Evolutionary conservation across 1,140 invertebrate genomes (phyloP), one percentile per base, ranked within the genome.

Genomic region (Zaprionus tsacasi): DNA sequence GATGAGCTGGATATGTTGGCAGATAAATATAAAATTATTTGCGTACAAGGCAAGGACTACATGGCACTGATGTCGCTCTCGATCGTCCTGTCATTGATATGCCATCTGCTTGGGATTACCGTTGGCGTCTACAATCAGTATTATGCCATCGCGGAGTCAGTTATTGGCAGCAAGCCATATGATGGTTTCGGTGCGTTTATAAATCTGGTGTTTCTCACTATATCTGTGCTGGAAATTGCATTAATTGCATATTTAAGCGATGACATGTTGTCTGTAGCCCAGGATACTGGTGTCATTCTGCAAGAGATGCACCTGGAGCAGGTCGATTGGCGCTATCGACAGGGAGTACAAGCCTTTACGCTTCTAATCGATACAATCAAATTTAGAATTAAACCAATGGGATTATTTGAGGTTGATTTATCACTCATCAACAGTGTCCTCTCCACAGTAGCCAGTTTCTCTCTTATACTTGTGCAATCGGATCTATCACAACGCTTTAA

Each of bases 31-130:
- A 69, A 15, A 1, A 7, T 78, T 10, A 75, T 92, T 1, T 91
- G 78, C 30, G 8, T 35, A 0, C 58, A 90, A 13, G 57, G 69
- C 8, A 77, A 57, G 13, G 43, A 73, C 21, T 91, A 90, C 69
- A 56, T 87, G 59, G 71, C 66, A 0, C 63, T 86, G 2, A 71
- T 81, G 79, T 33, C 91, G 0, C 58, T 78, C 7, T 88, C 91
- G 3, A 76, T 91, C 33, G 60, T 92, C 1, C 60, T 80, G 4
- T 91, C 91, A 7, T 57, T 92, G 17, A 60, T 91, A 54, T 92
- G 91, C 1, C 79, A 92, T 80, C 58, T 92, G 2, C 58, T 92
- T 1, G 88, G 91, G 6, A 92, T 92, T 5, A 92, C 91, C 5
- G 81, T 86, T 1, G 88, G 88, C 6, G 70, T 78, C 11, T 92